These are phyloP conservation scores for Clinocottus analis DNA, from an alignment of 2,113 vertebrate genomes.

Conservation along the genomic window DNA sequence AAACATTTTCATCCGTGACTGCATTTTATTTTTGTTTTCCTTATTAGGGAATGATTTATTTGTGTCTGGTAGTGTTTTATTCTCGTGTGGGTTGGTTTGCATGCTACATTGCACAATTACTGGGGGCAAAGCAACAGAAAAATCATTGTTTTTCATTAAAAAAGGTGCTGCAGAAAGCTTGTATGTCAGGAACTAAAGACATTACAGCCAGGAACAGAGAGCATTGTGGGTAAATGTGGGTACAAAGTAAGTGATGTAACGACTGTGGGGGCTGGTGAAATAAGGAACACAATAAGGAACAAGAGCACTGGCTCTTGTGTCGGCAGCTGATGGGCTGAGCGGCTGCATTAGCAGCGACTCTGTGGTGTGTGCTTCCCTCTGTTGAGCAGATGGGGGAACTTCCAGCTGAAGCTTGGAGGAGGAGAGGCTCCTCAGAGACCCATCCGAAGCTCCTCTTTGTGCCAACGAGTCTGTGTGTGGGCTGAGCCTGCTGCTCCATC, in stretches of 20 bases:
- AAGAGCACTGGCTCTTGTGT: constrained; percentile 19
- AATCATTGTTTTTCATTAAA: neutral
- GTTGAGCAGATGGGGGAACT: constrained; percentile 28
- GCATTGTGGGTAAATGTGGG: constrained; percentile 32
- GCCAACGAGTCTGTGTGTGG: neutral
- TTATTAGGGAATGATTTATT: neutral
- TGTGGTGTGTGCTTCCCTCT: constrained; percentile 52
- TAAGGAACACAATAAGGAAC: constrained; percentile 38
- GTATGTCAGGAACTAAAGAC: neutral
- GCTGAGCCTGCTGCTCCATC: constrained; percentile 30
- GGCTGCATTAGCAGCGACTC: constrained; percentile 11
- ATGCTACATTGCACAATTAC: neutral
- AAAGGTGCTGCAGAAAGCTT: neutral
- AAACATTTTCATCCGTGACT: neutral
- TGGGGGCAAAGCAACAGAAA: neutral
- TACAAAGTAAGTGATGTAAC: constrained; percentile 40
- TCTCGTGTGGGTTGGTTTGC: neutral
- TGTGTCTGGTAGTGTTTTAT: neutral
- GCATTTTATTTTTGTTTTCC: neutral
- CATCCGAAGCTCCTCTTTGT: constrained; percentile 44
- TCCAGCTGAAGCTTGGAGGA: constrained; percentile 20
- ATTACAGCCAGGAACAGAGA: neutral
- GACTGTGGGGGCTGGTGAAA: constrained; percentile 25
- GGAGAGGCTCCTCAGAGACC: constrained; percentile 24
- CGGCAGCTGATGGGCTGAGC: neutral